Conservation (phyloP, 2,888 invertebrate species). For the Epirrhoe alternata region DNA sequence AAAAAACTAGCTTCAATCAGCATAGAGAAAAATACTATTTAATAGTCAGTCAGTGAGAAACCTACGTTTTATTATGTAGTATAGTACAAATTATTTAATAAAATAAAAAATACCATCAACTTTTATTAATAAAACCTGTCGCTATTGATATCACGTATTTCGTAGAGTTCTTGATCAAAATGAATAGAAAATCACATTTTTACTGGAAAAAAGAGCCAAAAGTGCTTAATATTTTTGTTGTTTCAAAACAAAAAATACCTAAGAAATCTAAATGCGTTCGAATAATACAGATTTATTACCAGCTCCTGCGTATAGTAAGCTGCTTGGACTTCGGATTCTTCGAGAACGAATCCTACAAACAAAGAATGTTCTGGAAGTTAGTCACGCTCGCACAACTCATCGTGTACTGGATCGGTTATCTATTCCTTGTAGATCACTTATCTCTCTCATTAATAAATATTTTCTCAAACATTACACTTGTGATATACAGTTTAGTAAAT, state of each 20-base stretch:
- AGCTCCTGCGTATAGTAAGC: background rate
- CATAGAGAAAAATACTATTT: too few species aligned
- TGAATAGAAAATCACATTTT: background rate
- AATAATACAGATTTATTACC: background rate
- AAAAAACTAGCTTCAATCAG: too few species aligned
- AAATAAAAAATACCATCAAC: background rate
- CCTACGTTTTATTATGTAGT: too few species aligned
- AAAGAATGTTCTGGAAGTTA: conserved; percentile 3
- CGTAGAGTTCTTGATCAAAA: background rate
- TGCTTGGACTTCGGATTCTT: conserved; percentile 24
- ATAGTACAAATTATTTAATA: too few species aligned
- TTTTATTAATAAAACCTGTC: background rate
- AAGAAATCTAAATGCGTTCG: background rate
- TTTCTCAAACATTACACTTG: background rate
- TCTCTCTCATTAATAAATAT: too few species aligned
- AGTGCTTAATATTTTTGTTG: background rate
- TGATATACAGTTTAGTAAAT: background rate
- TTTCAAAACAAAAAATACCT: background rate
- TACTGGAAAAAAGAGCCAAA: background rate
- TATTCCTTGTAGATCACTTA: background rate
- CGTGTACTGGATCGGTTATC: conserved; percentile 1
- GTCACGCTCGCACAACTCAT: conserved; percentile 4
- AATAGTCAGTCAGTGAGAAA: too few species aligned
- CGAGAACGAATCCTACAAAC: conserved; percentile 1
- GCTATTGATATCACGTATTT: background rate